Evolutionary conservation across 2,113 vertebrate species (phyloP), one percentile per base, ranked within the genome.

Genomic region (Nesospiza acunhae): DNA sequence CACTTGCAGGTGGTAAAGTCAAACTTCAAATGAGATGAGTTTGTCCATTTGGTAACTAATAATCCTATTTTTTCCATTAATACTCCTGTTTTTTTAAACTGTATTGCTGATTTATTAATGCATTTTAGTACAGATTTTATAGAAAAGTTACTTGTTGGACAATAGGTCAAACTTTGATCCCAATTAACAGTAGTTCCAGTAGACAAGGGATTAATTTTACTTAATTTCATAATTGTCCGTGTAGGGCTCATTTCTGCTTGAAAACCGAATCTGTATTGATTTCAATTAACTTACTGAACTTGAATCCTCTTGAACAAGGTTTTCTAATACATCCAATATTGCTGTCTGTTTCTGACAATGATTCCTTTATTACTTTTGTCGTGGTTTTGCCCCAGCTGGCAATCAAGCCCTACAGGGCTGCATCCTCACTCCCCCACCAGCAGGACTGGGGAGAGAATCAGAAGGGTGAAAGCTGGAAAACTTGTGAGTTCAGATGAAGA

Each of bases 21-120:
- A 94, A 96, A 93, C 56, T 84, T 84, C 83, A 87, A 96, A 93
- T 73, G 41, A 94, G 52, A 77, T 90, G 52, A 94, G 52, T 70
- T 89, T 93, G 27, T 90, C 89, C 75, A 75, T 95, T 94, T 21
- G 19, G 90, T 96, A 97, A 89, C n/a, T 93, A 96, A 95, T 1
- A 31, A 95, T 92, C 80, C 72, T 92, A 73, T 93, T 91, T 95
- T 86, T 96, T 92, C 58, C 31, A 73, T 69, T 64, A 39, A 55
- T 60, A 73, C 30, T 87, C 46, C 37, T 41, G 7, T 1, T 39
- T 62, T 62, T 39, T 62, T 86, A 93, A 96, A 80, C 81, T 95
- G 81, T 92, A 41, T 96, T 96, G 86, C 89, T 92, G 78, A 89
- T 94, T 95, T 93, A 84, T 87, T 77, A 86, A 68, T 85, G 37